phyloP scores from a whole-genome alignment of 2,888 invertebrate species.

The Hemicrepidius hirtus region DNA sequence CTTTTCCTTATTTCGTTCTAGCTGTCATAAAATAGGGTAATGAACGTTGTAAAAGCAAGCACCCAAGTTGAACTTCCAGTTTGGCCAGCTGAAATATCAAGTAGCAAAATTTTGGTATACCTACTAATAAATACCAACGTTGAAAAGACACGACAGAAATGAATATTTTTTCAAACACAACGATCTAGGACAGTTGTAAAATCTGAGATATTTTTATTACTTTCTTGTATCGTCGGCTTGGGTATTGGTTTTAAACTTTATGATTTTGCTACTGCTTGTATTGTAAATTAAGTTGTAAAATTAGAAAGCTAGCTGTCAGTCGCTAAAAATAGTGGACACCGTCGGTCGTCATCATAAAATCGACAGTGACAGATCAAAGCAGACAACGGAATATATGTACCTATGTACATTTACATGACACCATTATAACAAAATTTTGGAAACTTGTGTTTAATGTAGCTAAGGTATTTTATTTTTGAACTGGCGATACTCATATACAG shows the following conservation, averaged over 20 bases:
- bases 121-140: slow-evolving; percentile 13
- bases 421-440: too few species aligned
- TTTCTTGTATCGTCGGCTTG: slow-evolving; percentile 37
- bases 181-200: slow-evolving; percentile 46
- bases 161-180: slow-evolving; percentile 14
- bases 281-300: slow-evolving; percentile 53
- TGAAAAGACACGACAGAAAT: slow-evolving; percentile 1
- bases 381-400: slow-evolving; percentile 12
- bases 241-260: slow-evolving; percentile 16
- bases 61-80: slow-evolving; percentile 47
- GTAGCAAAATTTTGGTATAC: slow-evolving; percentile 35
- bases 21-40: slow-evolving; percentile 55
- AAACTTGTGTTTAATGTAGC: too few species aligned
- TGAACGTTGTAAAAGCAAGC: slow-evolving; percentile 49
- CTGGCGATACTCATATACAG: too few species aligned
- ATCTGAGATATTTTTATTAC: slow-evolving; percentile 42
- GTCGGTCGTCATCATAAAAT: too few species aligned
- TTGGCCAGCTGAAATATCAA: slow-evolving; percentile 57
- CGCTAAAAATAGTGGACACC: not conserved
- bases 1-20: slow-evolving; percentile 51
- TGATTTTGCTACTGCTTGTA: slow-evolving; percentile 43
- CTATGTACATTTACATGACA: too few species aligned
- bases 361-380: too few species aligned
- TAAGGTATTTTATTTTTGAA: too few species aligned
- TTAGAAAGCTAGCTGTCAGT: slow-evolving; percentile 43